Conservation (phyloP, 2,113 vertebrate genomes). For the Irena cyanogastra region DNA sequence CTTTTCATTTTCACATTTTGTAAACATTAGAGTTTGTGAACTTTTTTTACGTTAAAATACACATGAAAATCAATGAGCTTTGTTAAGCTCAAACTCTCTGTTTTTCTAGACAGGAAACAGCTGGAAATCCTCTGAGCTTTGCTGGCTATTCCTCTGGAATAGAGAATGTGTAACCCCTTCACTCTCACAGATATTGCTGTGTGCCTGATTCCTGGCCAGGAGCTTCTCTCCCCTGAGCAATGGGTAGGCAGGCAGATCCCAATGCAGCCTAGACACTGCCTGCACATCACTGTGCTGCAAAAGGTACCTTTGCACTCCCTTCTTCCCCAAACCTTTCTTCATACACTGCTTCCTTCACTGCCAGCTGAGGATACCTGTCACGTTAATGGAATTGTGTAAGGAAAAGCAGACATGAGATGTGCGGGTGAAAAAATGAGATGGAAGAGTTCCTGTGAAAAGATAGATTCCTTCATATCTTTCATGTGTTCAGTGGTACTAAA, state of each 20-base stretch:
- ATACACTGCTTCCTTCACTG: neutral
- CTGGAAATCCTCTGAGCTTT: slow-evolving; percentile 47
- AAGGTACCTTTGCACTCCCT: neutral
- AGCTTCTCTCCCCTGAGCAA: neutral
- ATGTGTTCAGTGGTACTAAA: neutral
- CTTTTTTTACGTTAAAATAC: slow-evolving; percentile 28
- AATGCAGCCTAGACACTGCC: neutral
- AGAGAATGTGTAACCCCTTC: neutral
- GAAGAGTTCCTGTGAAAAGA: neutral
- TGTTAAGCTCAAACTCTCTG: neutral
- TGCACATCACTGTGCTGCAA: neutral
- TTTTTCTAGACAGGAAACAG: slow-evolving; percentile 26
- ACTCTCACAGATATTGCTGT: neutral
- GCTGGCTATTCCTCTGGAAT: slow-evolving; percentile 14
- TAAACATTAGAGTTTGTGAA: neutral
- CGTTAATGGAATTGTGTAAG: accelerated
- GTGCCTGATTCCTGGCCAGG: neutral
- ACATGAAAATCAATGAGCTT: slow-evolving; percentile 25
- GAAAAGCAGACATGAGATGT: neutral
- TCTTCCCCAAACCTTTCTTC: neutral
- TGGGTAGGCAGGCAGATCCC: neutral
- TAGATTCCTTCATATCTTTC: neutral
- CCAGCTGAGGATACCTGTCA: neutral
- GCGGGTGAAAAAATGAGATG: neutral
- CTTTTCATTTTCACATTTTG: slow-evolving; percentile 3